phyloP scores from a whole-genome alignment of 2,797 vertebrate genomes.

The Etheostoma nigrum region DNA sequence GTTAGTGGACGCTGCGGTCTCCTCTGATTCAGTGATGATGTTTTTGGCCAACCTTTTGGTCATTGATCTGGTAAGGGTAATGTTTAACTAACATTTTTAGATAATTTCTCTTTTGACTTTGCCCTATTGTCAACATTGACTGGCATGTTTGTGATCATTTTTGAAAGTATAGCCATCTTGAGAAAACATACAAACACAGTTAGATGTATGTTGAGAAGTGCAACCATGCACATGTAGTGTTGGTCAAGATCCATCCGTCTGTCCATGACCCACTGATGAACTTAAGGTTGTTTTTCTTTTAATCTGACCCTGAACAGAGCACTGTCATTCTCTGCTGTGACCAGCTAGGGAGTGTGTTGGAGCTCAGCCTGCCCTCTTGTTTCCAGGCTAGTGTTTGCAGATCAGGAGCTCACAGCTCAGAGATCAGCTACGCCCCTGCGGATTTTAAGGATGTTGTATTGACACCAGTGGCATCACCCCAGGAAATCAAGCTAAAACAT shows the following conservation, averaged over 20 bases:
- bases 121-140: constrained; percentile 31
- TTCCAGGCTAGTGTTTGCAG: constrained; percentile 62
- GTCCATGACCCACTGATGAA: constrained; percentile 6
- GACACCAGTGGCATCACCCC: constrained; percentile 39
- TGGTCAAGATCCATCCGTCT: neutral
- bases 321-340: constrained; percentile 87
- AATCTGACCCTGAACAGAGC: constrained; percentile 78
- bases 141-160: constrained; percentile 13
- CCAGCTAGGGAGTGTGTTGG: constrained; percentile 84
- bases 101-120: constrained; percentile 59
- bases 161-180: neutral
- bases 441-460: constrained; percentile 85
- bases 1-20: constrained; percentile 28
- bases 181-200: constrained; percentile 9
- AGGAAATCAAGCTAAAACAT: constrained; percentile 43
- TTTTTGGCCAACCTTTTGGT: constrained; percentile 64
- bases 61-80: constrained; percentile 71
- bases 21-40: constrained; percentile 46
- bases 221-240: neutral
- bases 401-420: constrained; percentile 71
- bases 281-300: constrained; percentile 27
- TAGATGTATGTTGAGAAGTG: neutral
- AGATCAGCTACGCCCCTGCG: constrained; percentile 82
- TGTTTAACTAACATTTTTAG: constrained; percentile 59
- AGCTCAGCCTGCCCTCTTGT: constrained; percentile 81